Percentiles rank a stretch among this genome's conserved stretches.
These are phyloP conservation scores for Chaetodon trifascialis DNA, from an alignment of 2,113 vertebrate species.

Conservation along the genomic window DNA sequence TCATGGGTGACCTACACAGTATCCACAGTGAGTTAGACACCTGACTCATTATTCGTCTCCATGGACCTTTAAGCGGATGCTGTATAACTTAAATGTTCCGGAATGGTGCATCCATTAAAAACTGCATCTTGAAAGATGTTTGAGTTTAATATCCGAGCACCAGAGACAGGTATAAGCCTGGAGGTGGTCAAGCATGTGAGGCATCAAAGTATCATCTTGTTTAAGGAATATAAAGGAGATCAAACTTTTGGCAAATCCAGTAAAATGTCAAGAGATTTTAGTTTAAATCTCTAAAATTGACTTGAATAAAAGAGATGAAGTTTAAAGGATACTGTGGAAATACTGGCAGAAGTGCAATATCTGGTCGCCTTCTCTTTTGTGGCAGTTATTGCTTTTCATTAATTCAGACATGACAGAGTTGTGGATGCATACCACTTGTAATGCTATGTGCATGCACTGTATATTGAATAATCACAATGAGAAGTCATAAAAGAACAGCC, in stretches of 20 bases:
- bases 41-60: background rate
- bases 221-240: slow-evolving; percentile 1
- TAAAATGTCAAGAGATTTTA: background rate
- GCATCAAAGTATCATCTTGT: background rate
- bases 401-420: background rate
- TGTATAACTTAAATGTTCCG: background rate
- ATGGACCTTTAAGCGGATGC: background rate
- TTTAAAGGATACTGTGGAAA: background rate
- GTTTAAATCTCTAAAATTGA: background rate
- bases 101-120: background rate
- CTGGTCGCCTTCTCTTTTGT: background rate
- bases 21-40: slow-evolving; percentile 72
- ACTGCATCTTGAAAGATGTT: background rate
- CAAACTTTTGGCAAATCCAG: background rate
- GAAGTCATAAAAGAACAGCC: background rate
- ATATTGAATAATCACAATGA: background rate
- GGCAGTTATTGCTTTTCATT: background rate
- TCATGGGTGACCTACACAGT: slow-evolving; percentile 75
- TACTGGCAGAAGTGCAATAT: background rate
- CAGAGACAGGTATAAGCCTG: background rate
- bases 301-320: background rate
- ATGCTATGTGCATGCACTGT: background rate
- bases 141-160: background rate
- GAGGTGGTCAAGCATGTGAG: background rate
- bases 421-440: background rate